Percentiles rank a stretch among this genome's conserved stretches.
phyloP scores from a whole-genome alignment of 2,797 vertebrate species.

The Oryzias dopingdopingensis region DNA sequence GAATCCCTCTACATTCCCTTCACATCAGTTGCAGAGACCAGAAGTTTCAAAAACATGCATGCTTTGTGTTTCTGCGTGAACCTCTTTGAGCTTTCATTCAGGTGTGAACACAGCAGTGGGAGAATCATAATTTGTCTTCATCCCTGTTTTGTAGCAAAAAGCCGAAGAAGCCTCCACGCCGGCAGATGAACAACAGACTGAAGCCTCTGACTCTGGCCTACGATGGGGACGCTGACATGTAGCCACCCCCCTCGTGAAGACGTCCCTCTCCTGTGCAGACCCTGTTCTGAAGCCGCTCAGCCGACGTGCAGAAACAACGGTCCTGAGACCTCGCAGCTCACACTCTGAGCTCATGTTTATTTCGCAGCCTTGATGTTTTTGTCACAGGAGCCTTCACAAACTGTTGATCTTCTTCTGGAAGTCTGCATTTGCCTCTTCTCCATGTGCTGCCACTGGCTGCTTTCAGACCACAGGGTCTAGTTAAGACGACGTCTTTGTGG shows the following conservation, averaged over 20 bases:
- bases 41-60: no score
- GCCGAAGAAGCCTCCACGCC: slow-evolving; percentile 97
- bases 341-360: slow-evolving; percentile 45
- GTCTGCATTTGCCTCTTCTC: slow-evolving; percentile 67
- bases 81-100: no score
- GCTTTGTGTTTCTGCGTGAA: no score
- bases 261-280: slow-evolving; percentile 23
- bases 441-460: slow-evolving; percentile 51
- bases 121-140: not conserved
- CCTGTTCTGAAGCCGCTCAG: slow-evolving; percentile 24
- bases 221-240: slow-evolving; percentile 97
- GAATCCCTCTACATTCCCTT: not conserved
- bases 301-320: slow-evolving; percentile 26
- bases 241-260: slow-evolving; percentile 46
- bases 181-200: slow-evolving; percentile 94
- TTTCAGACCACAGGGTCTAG: slow-evolving; percentile 20
- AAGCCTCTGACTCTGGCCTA: slow-evolving; percentile 98
- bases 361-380: slow-evolving; percentile 44
- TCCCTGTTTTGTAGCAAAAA: slow-evolving; percentile 83
- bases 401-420: slow-evolving; percentile 64
- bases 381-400: slow-evolving; percentile 73
- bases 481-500: slow-evolving; percentile 15
- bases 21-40: not conserved
- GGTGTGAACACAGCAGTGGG: no score
- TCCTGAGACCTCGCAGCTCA: slow-evolving; percentile 47